phyloP scores from a whole-genome alignment of 2,888 invertebrate species.

The Latrodectus elegans region DNA sequence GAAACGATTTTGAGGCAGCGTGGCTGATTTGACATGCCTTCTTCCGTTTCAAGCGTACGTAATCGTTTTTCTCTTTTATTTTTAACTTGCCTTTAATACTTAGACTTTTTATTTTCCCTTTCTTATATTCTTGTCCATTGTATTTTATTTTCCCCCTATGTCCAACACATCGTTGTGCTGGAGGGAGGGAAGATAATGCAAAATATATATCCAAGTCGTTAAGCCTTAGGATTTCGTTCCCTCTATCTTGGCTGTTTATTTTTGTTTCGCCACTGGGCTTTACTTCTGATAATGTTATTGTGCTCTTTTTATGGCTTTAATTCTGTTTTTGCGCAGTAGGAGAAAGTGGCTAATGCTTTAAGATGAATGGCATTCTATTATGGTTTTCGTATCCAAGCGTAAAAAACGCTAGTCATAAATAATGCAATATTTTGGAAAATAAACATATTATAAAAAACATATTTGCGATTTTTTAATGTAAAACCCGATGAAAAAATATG shows the following conservation, averaged over 20 bases:
- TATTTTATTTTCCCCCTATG: conserved; percentile 22
- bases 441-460: no score
- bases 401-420: conserved; percentile 1
- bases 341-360: conserved; percentile 3
- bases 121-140: conserved; percentile 6
- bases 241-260: conserved; percentile 15
- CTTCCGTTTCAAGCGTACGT: conserved; percentile 44
- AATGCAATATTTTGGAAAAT: not conserved
- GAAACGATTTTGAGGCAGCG: not conserved
- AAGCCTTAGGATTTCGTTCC: conserved; percentile 15
- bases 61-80: conserved; percentile 48
- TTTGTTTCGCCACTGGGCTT: conserved; percentile 2
- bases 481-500: not conserved
- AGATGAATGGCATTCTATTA: not conserved
- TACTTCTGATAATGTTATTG: conserved; percentile 6
- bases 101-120: conserved; percentile 4
- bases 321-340: conserved; percentile 12
- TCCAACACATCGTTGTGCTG: conserved; percentile 24
- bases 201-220: conserved; percentile 38
- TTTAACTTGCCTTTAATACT: conserved; percentile 23
- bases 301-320: conserved; percentile 17
- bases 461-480: not conserved
- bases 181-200: conserved; percentile 45
- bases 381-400: not conserved
- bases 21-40: conserved; percentile 37